A percentile compares a stretch with the other conserved stretches of the same genome.
These are phyloP conservation scores for Drosophila lacteicornis DNA, from an alignment of 1,140 invertebrate species.

Conservation along the genomic window DNA sequence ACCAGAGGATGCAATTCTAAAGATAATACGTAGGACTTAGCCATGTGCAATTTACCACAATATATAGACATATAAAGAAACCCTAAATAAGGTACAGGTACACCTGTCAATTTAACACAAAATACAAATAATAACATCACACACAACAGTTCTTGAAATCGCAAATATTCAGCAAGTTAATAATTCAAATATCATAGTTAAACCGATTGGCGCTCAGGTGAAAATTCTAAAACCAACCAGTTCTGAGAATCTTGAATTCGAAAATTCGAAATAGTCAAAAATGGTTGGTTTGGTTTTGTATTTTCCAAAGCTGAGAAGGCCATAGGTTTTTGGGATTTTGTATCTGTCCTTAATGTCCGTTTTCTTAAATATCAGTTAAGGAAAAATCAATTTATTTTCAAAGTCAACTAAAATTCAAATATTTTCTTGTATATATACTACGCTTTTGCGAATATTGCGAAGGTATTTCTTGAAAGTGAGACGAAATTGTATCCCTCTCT, in stretches of 20 bases:
- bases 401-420: neutral
- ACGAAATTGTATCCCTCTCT: neutral
- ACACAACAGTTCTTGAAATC: neutral
- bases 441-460: neutral
- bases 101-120: neutral
- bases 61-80: neutral
- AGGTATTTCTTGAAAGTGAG: neutral
- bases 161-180: conserved; percentile 1
- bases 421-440: neutral
- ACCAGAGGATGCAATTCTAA: conserved; percentile 49
- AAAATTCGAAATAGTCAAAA: conserved; percentile 65
- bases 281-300: conserved; percentile 81
- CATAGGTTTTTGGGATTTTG: neutral
- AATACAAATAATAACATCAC: neutral
- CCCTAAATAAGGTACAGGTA: conserved; percentile 1
- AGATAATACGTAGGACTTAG: conserved; percentile 34
- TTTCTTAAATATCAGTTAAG: conserved; percentile 1
- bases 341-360: conserved; percentile 1
- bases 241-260: conserved; percentile 60
- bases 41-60: conserved; percentile 13
- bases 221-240: conserved; percentile 80
- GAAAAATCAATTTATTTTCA: neutral
- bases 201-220: conserved; percentile 20
- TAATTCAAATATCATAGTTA: conserved; percentile 11
- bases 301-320: conserved; percentile 46